Evolutionary conservation across 64 coral and sea anemone genomes (phyloP), one percentile per base, ranked within the genome.

Genomic region (Stichodactyla helianthus): DNA sequence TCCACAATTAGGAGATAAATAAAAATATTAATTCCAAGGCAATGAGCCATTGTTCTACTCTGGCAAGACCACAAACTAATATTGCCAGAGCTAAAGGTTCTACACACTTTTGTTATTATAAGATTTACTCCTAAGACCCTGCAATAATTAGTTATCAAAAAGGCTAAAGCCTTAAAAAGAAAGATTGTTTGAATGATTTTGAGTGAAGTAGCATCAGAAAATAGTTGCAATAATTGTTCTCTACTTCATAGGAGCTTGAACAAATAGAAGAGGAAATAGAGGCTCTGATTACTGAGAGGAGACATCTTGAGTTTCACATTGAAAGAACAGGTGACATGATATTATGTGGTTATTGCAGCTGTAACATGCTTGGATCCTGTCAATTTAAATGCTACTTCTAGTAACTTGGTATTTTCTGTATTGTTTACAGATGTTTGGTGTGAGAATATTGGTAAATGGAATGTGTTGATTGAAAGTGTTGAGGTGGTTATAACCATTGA

Each of bases 391-490:
- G 31, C 2, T 35, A 35, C 31, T 35, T 35, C 31, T 10, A 57
- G 55, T 57, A 57, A 7, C 55, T 57, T 35, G 31, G 55, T 57
- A 70, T 70, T 74, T 74, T 74, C 27, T 1, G 12, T 7, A 22
- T 65, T 74, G 68, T 74, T 60, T 55, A 10, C 27, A 98, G 96
- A 98, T 83, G 83, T 89, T 79, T 98, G 96, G 96, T 98, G 96
- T 86, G 86, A 98, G 65, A 98, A 98, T 78, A 67, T 98, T 81
- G 96, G 96, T 11, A 98, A 95, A n/a, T 98, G 96, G 96, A 95
- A 94, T n/a, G 88, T 98, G 31, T 87, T 87, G 35, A 95, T 98
- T 88, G 89, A 92, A 63, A 95, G 90, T 92, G 96, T 94, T 86
- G 90, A 94, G 83, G 96, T 97, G 87, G 54, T 17, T 86, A 88